phyloP scores from a whole-genome alignment of 2,888 invertebrate species.

The Exephanes ischioxanthus region DNA sequence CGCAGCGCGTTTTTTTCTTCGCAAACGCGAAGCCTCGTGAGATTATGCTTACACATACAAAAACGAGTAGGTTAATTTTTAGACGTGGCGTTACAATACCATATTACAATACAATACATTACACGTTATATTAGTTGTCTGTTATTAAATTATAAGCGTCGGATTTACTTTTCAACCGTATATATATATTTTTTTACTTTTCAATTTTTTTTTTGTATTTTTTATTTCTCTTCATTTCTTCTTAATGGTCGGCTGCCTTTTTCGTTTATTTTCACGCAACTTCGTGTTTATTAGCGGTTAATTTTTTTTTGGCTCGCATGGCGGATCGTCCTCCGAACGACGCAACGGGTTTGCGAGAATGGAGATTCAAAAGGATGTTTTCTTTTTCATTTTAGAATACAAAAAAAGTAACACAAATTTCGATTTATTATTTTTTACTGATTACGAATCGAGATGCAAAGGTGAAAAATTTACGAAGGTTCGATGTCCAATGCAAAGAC shows the following conservation, averaged over 20 bases:
- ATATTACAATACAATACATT: slow-evolving; percentile 82
- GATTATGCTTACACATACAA: slow-evolving; percentile 78
- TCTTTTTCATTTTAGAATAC: slow-evolving; percentile 22
- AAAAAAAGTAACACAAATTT: slow-evolving; percentile 28
- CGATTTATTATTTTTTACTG: neutral
- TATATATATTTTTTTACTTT: slow-evolving; percentile 29
- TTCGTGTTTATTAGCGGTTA: slow-evolving; percentile 25
- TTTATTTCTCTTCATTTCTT: slow-evolving; percentile 64
- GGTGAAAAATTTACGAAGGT: slow-evolving; percentile 27
- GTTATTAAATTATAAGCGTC: slow-evolving; percentile 82
- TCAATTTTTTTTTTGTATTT: slow-evolving; percentile 46
- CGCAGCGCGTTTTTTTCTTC: slow-evolving; percentile 44
- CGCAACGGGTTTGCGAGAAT: slow-evolving; percentile 45
- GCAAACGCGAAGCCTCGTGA: slow-evolving; percentile 71
- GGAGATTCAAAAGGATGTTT: slow-evolving; percentile 46
- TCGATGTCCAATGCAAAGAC: slow-evolving; percentile 11
- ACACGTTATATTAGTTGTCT: slow-evolving; percentile 81
- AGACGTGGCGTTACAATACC: slow-evolving; percentile 79
- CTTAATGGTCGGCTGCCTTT: slow-evolving; percentile 14
- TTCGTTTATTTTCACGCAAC: slow-evolving; percentile 38
- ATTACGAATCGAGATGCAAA: neutral
- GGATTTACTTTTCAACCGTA: slow-evolving; percentile 71
- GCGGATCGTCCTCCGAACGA: slow-evolving; percentile 68
- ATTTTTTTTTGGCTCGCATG: slow-evolving; percentile 31
- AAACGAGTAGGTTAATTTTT: slow-evolving; percentile 74